Base-by-base conservation (phyloP, 2,113 vertebrate genomes). In the Chaenocephalus aceratus region DNA sequence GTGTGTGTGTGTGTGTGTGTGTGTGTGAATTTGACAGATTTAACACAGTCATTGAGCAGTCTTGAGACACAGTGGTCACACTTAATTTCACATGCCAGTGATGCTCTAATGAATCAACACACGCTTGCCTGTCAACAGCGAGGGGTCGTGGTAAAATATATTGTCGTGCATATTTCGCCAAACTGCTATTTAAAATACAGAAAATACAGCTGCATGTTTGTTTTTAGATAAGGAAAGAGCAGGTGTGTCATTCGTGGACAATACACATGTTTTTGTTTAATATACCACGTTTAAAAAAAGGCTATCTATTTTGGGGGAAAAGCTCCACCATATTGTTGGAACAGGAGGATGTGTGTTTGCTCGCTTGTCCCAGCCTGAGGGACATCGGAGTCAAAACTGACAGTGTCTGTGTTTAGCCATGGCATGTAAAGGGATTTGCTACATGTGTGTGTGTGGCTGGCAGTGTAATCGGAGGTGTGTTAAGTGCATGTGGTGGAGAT, bases 41-140 rank as follows among this genome's bases (percentile, higher is more conserved):
- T 90, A 90, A 91, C 88, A 86, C 87, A 87, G 79, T 82, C 82
- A 86, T 81, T 79, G 81, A 90, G 88, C 88, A 88, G 90, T 89
- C 90, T 84, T 87, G 85, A 91, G 88, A 93, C 87, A 86, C 91
- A 87, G 83, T 90, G 91, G 89, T 94, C 91, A 93, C 92, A 93
- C 92, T 92, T 93, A 85, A 91, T 90, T 92, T 91, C 85, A 58
- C 89, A 86, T 91, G 93, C 92, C 91, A 90, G 89, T 85, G 90
- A 89, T 86, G 89, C 86, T 79, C 86, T 91, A 92, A 93, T 92
- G 89, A 91, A 93, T 92, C 85, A 92, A 92, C 92, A 92, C 91
- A 86, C 87, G 80, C 86, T 86, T 68, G 89, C 88, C 82, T 90
- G 86, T 92, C 88, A 91, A 83, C 89, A 86, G 79, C 54, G 61